phyloP scores from a whole-genome alignment of 2,797 vertebrate genomes.

The Takifugu rubripes region DNA sequence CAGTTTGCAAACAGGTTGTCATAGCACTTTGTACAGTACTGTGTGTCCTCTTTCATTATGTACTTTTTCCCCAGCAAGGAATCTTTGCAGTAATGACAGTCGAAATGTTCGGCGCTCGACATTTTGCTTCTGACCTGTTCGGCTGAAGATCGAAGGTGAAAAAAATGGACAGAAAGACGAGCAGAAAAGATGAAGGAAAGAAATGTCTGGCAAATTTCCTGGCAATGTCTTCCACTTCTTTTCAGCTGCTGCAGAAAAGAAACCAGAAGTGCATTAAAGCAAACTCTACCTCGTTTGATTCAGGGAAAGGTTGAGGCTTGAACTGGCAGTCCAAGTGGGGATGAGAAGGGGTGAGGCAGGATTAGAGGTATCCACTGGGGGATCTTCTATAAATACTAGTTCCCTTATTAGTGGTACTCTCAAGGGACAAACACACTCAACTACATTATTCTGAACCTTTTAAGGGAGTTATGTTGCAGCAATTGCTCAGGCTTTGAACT shows the following conservation, averaged over 20 bases:
- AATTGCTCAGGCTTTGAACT: slow-evolving; percentile 25
- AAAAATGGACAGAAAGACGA: slow-evolving; percentile 18
- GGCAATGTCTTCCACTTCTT: slow-evolving; percentile 17
- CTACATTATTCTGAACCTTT: slow-evolving; percentile 74
- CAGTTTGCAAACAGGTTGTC: slow-evolving; percentile 88
- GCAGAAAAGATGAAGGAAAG: slow-evolving; percentile 17
- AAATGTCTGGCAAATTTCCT: slow-evolving; percentile 22
- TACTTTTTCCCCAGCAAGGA: slow-evolving; percentile 91
- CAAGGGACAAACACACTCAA: slow-evolving; percentile 59
- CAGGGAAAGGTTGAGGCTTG: slow-evolving; percentile 41
- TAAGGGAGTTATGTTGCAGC: slow-evolving; percentile 66
- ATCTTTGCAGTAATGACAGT: slow-evolving; percentile 90
- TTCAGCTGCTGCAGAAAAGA: slow-evolving; percentile 18
- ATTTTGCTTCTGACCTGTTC: slow-evolving; percentile 54
- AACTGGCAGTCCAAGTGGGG: slow-evolving; percentile 39
- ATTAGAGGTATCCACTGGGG: slow-evolving; percentile 72
- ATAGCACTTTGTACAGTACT: slow-evolving; percentile 90
- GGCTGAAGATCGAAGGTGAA: slow-evolving; percentile 57
- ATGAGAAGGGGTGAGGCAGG: slow-evolving; percentile 61
- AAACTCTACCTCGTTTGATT: slow-evolving; percentile 47
- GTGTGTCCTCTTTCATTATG: slow-evolving; percentile 83
- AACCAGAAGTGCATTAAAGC: slow-evolving; percentile 11
- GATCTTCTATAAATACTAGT: slow-evolving; percentile 81
- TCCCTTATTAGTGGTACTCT: slow-evolving; percentile 76
- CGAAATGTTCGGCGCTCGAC: slow-evolving; percentile 74